Evolutionary conservation across 2,113 vertebrate species (phyloP).

Genomic region (Lonchura striata): DNA sequence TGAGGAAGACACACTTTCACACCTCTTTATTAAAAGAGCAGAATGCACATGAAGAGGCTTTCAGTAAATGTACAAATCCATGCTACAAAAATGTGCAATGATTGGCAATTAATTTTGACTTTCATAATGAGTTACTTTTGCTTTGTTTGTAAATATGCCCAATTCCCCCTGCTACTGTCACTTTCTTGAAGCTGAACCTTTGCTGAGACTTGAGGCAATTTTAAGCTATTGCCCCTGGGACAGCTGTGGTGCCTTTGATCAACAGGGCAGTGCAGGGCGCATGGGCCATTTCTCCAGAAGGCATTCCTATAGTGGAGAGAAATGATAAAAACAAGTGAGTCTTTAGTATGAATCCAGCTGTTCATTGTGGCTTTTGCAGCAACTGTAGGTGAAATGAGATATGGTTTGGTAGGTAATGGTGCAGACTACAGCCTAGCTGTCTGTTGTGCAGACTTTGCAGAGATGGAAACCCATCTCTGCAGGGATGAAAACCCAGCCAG

Average conservation of each 20-base stretch:
- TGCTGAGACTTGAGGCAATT: neutral
- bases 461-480: neutral
- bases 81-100: neutral
- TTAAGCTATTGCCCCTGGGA: neutral
- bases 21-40: neutral
- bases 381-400: neutral
- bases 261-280: fast-evolving
- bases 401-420: fast-evolving
- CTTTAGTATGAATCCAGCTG: neutral
- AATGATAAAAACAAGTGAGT: neutral
- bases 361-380: neutral
- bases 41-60: neutral
- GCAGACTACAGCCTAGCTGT: neutral
- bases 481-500: neutral
- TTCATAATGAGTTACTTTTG: neutral
- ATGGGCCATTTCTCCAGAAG: neutral
- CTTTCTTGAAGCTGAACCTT: neutral
- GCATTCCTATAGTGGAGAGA: neutral
- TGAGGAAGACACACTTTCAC: neutral
- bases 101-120: neutral
- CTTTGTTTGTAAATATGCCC: neutral
- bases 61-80: neutral
- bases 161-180: neutral
- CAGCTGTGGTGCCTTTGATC: neutral
- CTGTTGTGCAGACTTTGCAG: neutral